Base-by-base conservation (phyloP, 2,113 vertebrate genomes). In the Campylomormyrus tamandua region DNA sequence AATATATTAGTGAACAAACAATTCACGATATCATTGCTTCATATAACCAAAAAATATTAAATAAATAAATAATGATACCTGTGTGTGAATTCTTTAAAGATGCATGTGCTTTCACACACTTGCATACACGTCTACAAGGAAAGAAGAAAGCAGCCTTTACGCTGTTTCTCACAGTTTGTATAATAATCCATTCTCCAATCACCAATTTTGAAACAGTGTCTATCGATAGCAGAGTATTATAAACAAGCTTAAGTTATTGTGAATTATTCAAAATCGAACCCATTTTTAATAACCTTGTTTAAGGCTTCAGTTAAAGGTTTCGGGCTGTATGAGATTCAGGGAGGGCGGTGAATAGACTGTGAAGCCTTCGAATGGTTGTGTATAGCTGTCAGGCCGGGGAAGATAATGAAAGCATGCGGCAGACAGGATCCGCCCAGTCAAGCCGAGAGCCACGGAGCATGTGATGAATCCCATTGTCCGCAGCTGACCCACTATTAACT, bases 401-500 rank as follows among this genome's bases (percentile, higher is more conserved):
- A 94, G 95, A 95, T 97, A 95, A 97, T 96, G 96, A 96, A 97
- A 96, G 96, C 94, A 95, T 93, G 31, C 31, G 35, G 31, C 35
- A 42, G 74, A 80, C 35, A 35, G 74, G 74, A 80, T 42, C 35
- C 74, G 74, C 74, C 74, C 74, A 80, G 74, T 7, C 35, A 39
- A 42, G 35, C 35, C 95, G 96, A 96, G 91, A 96, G 96, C 95
- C 95, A 95, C 96, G 96, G 97, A 96, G 96, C 96, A 56, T 97
- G 96, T 96, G 96, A 97, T 96, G 96, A 97, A 97, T 96, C 96
- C 96, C 95, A 97, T 98, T 98, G 97, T 98, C 96, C 96, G 93
- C 95, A 95, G 77, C 91, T 97, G 97, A 98, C 97, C 97, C 96
- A 95, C 97, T 96, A 97, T 98, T 98, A 98, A 97, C 96, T 97